Conservation (phyloP, 1,140 invertebrate genomes). For the Coenobita brevimanus region DNA sequence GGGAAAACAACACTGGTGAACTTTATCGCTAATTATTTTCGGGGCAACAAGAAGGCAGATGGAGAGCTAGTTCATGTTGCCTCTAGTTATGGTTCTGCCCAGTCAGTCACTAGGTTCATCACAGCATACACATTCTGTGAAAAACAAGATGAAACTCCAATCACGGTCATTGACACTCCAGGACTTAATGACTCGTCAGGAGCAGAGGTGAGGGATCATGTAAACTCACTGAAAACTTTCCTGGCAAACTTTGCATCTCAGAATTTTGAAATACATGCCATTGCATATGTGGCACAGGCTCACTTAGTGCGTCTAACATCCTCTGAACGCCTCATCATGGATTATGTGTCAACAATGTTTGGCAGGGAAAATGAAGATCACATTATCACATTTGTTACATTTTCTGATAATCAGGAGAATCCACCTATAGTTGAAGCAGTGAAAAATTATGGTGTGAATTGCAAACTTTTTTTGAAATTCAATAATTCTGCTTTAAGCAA, state of each 20-base stretch:
- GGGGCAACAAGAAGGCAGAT: conserved; percentile 10
- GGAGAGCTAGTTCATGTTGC: conserved; percentile 10
- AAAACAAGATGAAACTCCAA: not conserved
- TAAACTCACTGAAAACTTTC: conserved; percentile 46
- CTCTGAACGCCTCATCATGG: conserved; percentile 47
- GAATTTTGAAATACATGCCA: conserved; percentile 36
- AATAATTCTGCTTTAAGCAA: conserved; percentile 39
- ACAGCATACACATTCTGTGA: conserved; percentile 36
- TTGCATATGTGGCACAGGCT: conserved; percentile 46
- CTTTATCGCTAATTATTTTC: conserved; percentile 36
- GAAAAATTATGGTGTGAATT: conserved; percentile 6
- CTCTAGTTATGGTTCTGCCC: not conserved
- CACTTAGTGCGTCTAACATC: conserved; percentile 48
- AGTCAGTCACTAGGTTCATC: not conserved
- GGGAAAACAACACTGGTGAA: conserved; percentile 45
- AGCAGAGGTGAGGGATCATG: conserved; percentile 37
- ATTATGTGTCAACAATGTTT: conserved; percentile 37
- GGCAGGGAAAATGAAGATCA: conserved; percentile 14
- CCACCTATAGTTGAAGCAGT: conserved; percentile 49
- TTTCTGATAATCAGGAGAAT: conserved; percentile 42
- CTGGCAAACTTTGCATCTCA: conserved; percentile 31
- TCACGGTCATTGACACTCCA: conserved; percentile 42
- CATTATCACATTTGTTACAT: conserved; percentile 28
- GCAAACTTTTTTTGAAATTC: conserved; percentile 27
- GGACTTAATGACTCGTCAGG: conserved; percentile 49